phyloP scores from a whole-genome alignment of 2,113 vertebrate species.

The Mirza zaza region DNA sequence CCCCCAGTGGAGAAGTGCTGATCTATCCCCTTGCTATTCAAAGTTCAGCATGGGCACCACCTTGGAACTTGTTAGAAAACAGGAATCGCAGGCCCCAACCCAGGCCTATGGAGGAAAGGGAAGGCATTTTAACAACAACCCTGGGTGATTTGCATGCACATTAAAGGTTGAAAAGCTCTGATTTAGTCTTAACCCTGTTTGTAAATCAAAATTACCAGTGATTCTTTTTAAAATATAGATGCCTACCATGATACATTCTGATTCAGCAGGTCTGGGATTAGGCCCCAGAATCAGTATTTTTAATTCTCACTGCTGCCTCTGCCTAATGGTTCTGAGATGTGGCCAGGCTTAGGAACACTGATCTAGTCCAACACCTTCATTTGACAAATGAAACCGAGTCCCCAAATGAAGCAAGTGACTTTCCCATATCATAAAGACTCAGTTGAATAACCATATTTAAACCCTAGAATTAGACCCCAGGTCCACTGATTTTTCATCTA shows the following conservation, averaged over 20 bases:
- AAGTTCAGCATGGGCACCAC: neutral
- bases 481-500: neutral
- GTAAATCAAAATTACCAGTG: neutral
- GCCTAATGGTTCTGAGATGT: neutral
- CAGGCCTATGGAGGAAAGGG: neutral
- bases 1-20: neutral
- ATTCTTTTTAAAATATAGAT: neutral
- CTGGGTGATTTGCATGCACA: neutral
- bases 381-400: conserved; percentile 29
- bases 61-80: conserved; percentile 8
- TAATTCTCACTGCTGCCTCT: neutral
- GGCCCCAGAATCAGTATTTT: neutral
- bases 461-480: neutral
- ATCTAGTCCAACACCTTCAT: neutral
- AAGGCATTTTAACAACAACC: neutral
- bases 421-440: neutral
- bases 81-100: neutral
- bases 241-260: neutral
- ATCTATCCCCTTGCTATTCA: neutral
- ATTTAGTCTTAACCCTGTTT: neutral
- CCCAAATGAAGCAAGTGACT: conserved; percentile 17
- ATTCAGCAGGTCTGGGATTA: neutral
- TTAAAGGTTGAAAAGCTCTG: neutral
- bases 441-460: conserved; percentile 26
- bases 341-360: neutral